A percentile compares a stretch with the other conserved stretches of the same genome.
These are phyloP conservation scores for Steinernema feltiae DNA, from an alignment of 1,140 invertebrate genomes.

Conservation along the genomic window DNA sequence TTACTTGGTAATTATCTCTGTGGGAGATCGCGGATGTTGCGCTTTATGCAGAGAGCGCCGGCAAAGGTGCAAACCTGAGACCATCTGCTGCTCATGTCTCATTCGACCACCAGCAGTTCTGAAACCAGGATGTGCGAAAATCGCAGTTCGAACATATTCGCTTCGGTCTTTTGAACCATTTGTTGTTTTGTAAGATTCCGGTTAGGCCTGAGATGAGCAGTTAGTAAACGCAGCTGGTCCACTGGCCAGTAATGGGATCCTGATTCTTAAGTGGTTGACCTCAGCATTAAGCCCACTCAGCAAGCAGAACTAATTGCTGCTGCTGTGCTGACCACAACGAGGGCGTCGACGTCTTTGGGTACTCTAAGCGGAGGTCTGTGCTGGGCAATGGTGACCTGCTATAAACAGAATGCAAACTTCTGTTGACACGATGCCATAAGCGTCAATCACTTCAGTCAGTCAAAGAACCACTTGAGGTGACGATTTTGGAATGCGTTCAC, in stretches of 20 bases:
- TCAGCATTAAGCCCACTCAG: conserved; percentile 11
- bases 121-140: no score
- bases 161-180: not conserved
- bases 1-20: not conserved
- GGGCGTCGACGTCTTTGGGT: not conserved
- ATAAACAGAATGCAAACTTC: conserved; percentile 1
- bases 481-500: not conserved
- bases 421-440: not conserved
- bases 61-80: not conserved
- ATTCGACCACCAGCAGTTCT: not conserved
- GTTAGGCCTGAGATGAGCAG: not conserved
- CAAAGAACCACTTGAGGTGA: not conserved
- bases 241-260: conserved; percentile 10
- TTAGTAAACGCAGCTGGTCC: not conserved
- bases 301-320: conserved; percentile 4
- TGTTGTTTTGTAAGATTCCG: not conserved
- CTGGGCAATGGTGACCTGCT: not conserved
- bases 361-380: not conserved
- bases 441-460: not conserved
- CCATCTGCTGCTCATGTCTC: conserved; percentile 7
- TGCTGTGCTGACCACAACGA: not conserved
- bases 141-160: no score
- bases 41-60: not conserved
- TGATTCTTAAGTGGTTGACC: conserved; percentile 13
- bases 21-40: not conserved